Evolutionary conservation across 1,140 invertebrate genomes (phyloP).

Genomic region (Drosophila persimilis): DNA sequence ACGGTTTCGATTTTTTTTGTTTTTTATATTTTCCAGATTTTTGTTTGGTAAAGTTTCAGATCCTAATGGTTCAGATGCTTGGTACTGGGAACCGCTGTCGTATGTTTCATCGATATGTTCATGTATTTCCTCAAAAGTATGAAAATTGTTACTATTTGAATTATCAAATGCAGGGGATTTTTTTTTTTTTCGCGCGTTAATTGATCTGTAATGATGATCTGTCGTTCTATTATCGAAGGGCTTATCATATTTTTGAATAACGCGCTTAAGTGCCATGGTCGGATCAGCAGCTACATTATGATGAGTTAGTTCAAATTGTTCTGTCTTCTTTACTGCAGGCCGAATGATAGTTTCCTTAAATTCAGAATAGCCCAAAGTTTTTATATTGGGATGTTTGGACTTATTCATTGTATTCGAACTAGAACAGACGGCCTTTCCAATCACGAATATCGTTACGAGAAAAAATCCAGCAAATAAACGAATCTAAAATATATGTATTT

Average conservation of each 20-base stretch:
- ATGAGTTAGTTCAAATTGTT: slow-evolving; percentile 3
- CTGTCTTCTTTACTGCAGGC: not conserved
- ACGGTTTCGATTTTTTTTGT: slow-evolving; percentile 29
- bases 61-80: slow-evolving; percentile 42
- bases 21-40: slow-evolving; percentile 1
- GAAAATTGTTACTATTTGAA: slow-evolving; percentile 38
- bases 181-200: slow-evolving; percentile 11
- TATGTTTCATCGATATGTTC: slow-evolving; percentile 46
- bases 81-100: slow-evolving; percentile 40
- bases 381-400: not conserved
- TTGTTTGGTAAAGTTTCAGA: slow-evolving; percentile 23
- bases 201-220: slow-evolving; percentile 11
- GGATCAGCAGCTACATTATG: slow-evolving; percentile 13
- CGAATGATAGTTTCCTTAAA: slow-evolving; percentile 8
- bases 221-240: slow-evolving; percentile 13
- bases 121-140: slow-evolving; percentile 59
- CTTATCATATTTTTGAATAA: slow-evolving; percentile 6
- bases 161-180: slow-evolving; percentile 3
- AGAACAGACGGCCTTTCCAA: slow-evolving; percentile 1
- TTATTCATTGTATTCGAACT: slow-evolving; percentile 26
- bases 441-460: slow-evolving; percentile 16
- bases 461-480: slow-evolving; percentile 31
- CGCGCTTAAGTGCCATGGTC: slow-evolving; percentile 7
- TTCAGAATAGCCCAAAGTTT: slow-evolving; percentile 20
- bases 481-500: slow-evolving; percentile 10